Conservation (phyloP, 2,113 vertebrate genomes). For the Crocuta crocuta region DNA sequence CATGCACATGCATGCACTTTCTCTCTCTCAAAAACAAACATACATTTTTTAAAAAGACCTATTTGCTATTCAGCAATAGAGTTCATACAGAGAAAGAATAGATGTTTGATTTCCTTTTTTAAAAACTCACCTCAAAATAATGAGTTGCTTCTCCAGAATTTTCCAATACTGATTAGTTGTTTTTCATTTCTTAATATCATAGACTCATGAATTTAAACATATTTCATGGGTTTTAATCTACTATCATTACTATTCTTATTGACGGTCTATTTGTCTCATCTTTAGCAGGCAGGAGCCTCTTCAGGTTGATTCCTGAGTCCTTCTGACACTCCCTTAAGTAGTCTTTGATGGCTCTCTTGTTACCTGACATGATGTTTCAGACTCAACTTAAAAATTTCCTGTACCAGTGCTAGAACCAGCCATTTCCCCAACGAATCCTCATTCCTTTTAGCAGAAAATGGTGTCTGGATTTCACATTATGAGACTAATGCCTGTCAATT, state of each 20-base stretch:
- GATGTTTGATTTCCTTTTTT: background rate
- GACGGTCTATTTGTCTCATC: background rate
- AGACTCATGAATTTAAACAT: background rate
- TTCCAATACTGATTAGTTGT: background rate
- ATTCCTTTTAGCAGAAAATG: conserved; percentile 1
- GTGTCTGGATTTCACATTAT: background rate
- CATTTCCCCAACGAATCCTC: background rate
- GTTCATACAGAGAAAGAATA: background rate
- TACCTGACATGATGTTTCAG: background rate
- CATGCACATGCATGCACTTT: no score
- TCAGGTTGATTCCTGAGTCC: background rate
- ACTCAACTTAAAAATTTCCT: conserved; percentile 21
- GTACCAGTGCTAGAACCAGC: background rate
- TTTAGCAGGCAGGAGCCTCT: background rate
- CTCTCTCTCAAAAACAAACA: no score
- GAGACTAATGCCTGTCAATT: background rate
- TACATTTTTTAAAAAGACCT: background rate
- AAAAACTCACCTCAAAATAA: conserved; percentile 23
- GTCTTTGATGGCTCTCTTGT: background rate
- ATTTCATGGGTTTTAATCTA: background rate
- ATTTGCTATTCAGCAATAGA: background rate
- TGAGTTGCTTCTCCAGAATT: background rate
- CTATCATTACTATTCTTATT: background rate
- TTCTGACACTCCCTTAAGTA: background rate
- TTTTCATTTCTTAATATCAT: conserved; percentile 10